Evolutionary conservation across 2,113 vertebrate genomes (phyloP).

Genomic region (Colossoma macropomum): DNA sequence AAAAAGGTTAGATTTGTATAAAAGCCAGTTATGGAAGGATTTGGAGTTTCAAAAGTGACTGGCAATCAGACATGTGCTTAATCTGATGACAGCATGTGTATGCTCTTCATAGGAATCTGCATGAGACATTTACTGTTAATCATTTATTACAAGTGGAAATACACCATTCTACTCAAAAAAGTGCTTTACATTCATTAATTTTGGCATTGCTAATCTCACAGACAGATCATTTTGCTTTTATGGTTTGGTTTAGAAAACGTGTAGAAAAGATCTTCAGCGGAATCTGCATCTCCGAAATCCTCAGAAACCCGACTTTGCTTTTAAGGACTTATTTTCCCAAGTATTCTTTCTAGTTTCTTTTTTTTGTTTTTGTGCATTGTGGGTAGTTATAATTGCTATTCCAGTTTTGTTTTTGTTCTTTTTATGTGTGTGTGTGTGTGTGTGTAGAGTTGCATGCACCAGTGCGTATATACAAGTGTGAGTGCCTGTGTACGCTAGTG

Average conservation of each 20-base stretch:
- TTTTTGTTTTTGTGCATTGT: background rate
- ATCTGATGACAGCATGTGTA: background rate
- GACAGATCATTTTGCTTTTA: too few species aligned
- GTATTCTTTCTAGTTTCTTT: background rate
- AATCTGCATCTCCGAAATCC: background rate
- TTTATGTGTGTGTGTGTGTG: background rate
- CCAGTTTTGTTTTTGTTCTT: background rate
- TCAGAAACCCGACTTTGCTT: background rate
- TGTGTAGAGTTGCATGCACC: conserved; percentile 5
- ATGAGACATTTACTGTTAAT: background rate
- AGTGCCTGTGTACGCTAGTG: background rate
- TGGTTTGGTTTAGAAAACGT: background rate
- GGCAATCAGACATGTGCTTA: background rate
- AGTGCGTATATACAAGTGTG: conserved; percentile 4
- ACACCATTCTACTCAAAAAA: background rate
- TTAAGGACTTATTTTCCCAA: background rate
- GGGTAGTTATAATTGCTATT: background rate
- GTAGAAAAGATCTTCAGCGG: background rate
- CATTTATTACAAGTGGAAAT: background rate
- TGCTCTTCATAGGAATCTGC: background rate
- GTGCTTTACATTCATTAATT: background rate
- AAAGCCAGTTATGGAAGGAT: background rate
- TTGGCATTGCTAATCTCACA: background rate
- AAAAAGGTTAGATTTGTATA: background rate
- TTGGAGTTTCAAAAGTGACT: background rate